Evolutionary conservation across 2,888 invertebrate species (phyloP).

Genomic region (Physocephala rufipes): DNA sequence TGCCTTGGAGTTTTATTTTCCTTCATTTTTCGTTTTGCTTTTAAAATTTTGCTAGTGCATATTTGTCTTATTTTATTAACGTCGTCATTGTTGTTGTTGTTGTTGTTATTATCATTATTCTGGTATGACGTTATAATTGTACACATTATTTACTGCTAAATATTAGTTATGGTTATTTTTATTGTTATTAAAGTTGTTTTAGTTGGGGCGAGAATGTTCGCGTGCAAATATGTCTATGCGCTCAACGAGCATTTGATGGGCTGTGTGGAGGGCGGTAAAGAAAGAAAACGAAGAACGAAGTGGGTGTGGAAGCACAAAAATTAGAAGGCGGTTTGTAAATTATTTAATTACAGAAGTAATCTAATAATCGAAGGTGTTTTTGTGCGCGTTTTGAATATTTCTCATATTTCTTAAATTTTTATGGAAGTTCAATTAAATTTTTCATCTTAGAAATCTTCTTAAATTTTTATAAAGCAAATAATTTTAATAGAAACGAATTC

Average conservation of each 20-base stretch:
- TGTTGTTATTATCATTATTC: conserved; percentile 4
- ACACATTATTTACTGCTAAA: background rate
- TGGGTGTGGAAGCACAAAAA: background rate
- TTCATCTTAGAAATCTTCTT: too few relatives aligned
- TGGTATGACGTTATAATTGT: conserved; percentile 8
- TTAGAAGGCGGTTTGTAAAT: too few relatives aligned
- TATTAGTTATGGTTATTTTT: too few relatives aligned
- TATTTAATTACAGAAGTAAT: too few relatives aligned
- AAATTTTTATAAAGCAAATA: too few relatives aligned
- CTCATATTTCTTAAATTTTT: too few relatives aligned
- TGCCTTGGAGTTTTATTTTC: conserved; percentile 7
- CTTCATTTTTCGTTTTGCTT: background rate
- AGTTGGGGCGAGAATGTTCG: conserved; percentile 8
- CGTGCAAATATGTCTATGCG: background rate
- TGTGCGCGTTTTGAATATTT: too few relatives aligned
- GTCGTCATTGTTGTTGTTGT: conserved; percentile 10
- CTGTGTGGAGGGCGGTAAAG: background rate
- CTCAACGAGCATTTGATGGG: background rate
- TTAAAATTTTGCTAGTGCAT: background rate
- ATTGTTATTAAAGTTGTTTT: too few relatives aligned
- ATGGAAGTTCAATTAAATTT: too few relatives aligned
- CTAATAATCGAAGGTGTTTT: too few relatives aligned
- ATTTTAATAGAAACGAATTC: too few relatives aligned
- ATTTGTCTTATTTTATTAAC: background rate
- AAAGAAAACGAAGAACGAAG: background rate